A percentile compares a stretch with the other conserved stretches of the same genome.
Evolutionary conservation across 2,113 vertebrate genomes (phyloP).

Genomic region (Peucedramus taeniatus): DNA sequence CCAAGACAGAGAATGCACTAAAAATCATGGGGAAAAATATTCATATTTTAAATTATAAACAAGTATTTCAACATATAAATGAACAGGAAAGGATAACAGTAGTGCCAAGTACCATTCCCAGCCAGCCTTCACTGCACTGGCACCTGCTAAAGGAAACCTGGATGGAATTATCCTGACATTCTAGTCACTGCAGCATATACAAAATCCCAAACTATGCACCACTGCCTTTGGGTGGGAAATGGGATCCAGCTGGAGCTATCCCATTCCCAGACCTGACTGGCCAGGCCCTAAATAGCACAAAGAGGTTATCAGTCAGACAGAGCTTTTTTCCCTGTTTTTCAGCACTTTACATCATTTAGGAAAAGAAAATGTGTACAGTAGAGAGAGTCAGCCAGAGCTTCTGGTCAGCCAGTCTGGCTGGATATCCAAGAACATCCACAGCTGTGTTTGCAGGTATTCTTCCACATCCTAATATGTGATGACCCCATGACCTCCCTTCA

Average conservation of each 20-base stretch:
- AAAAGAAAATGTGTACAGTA: not conserved
- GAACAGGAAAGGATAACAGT: not conserved
- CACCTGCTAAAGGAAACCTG: not conserved
- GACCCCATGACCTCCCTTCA: not conserved
- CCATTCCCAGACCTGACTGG: not conserved
- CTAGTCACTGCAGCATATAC: not conserved
- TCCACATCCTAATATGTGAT: not conserved
- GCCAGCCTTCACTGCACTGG: not conserved
- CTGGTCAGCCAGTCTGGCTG: not conserved
- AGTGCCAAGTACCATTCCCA: not conserved
- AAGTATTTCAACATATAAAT: not conserved
- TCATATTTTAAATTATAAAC: not conserved
- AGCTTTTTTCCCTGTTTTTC: not conserved
- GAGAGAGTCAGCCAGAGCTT: not conserved
- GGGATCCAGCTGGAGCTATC: not conserved
- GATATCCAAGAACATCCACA: not conserved
- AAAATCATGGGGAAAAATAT: not conserved
- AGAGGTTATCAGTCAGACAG: not conserved
- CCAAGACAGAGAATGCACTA: not conserved
- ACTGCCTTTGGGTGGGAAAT: not conserved
- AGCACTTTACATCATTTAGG: not conserved
- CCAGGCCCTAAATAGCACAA: not conserved
- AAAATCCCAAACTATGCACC: not conserved
- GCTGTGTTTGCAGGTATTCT: not conserved
- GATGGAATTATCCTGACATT: not conserved